Conservation (phyloP, 2,888 invertebrate genomes). For the Leucophenga maculata region DNA sequence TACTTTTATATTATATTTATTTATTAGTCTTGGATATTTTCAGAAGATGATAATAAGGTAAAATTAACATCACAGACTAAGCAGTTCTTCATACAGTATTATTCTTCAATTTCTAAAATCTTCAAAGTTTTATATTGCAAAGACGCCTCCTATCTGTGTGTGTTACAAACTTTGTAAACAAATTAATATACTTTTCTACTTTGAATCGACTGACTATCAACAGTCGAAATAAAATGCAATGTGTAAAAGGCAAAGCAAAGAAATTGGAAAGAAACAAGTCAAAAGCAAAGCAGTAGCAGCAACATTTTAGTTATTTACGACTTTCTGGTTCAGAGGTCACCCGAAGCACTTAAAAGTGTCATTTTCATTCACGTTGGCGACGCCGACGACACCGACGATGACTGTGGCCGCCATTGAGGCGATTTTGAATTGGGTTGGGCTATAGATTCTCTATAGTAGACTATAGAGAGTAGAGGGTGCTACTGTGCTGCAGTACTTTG, state of each 20-base stretch:
- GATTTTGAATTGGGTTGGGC: not conserved
- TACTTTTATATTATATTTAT: no score
- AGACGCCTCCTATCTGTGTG: no score
- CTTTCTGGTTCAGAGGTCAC: conserved; percentile 69
- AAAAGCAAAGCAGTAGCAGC: not conserved
- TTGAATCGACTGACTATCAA: no score
- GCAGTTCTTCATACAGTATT: no score
- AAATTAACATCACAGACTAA: no score
- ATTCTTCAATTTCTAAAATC: no score
- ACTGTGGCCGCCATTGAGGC: not conserved
- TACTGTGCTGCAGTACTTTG: not conserved
- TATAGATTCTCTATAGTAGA: not conserved
- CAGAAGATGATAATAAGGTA: no score
- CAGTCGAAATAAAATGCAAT: not conserved
- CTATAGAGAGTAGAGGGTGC: not conserved
- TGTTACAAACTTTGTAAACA: no score
- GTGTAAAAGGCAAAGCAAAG: conserved; percentile 1
- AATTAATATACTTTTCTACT: no score
- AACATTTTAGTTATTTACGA: conserved; percentile 67
- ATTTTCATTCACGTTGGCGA: conserved; percentile 45
- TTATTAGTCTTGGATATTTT: no score
- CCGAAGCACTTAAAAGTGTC: conserved; percentile 65
- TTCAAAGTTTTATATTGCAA: no score
- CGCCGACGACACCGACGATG: no score
- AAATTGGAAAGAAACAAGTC: not conserved